Conservation (phyloP, 2,113 vertebrate species). For the Burhinus oedicnemus region DNA sequence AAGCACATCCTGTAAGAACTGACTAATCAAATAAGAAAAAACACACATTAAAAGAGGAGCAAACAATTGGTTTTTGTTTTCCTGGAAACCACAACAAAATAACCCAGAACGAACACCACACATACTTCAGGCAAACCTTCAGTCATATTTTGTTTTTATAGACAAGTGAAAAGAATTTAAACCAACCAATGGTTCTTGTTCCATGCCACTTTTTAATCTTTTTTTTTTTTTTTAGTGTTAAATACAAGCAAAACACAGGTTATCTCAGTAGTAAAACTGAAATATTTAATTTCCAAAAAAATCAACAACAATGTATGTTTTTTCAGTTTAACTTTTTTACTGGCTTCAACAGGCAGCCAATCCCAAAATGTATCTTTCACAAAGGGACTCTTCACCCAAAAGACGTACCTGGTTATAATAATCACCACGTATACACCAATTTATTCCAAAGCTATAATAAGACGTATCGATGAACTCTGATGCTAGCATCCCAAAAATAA, state of each 20-base stretch:
- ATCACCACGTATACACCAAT: neutral
- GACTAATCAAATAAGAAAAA: neutral
- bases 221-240: neutral
- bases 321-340: neutral
- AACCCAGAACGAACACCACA: neutral
- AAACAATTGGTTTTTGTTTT: neutral
- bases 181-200: neutral
- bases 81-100: neutral
- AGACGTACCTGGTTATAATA: neutral
- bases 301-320: neutral
- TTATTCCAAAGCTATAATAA: neutral
- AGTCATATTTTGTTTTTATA: neutral
- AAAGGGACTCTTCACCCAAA: neutral
- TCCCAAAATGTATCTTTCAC: neutral
- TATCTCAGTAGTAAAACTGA: neutral
- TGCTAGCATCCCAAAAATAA: neutral
- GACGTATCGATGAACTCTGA: neutral
- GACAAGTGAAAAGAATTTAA: neutral
- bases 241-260: neutral
- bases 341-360: neutral
- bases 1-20: neutral
- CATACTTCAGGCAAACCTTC: neutral
- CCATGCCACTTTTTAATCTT: neutral
- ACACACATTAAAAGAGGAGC: neutral
- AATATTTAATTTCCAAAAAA: neutral